Base-by-base conservation (phyloP, 1,140 invertebrate genomes). In the Drepana arcuata region DNA sequence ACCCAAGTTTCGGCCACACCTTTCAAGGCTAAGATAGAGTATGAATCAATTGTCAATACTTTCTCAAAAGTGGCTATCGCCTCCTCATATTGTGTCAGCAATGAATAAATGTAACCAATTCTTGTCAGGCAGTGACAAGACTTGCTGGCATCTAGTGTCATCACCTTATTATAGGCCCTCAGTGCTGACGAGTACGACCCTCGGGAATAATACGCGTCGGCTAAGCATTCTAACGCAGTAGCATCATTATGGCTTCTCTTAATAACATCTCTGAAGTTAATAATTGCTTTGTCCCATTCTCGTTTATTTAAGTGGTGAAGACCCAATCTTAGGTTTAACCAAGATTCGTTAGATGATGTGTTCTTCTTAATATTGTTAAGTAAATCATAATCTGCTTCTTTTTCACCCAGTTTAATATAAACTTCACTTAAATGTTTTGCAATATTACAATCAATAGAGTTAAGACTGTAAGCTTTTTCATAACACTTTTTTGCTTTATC, bases 131-230 rank as follows among this genome's bases (percentile, higher is more conserved):
- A 89, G 84, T 97, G 95, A 16, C 89, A 62, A 29, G 88, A 87
- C 62, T 82, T 84, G 7, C 82, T 83, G n/a, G 89, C 82, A 48
- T 88, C 84, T 14, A 95, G 62, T 59, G 90, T 85, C 16, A 89
- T 73, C 12, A 90, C 91, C 83, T 90, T 90, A 35, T 92, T 88
- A 75, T 94, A 98, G 10, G 93, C 93, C 69, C 93, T 93, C 36
- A 95, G 80, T 9, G 94, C 92, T 7, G 95, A 93, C 18, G 89
- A 91, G 58, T 90, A 92, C 11, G 95, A 93, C 2, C 95, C 95
- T 49, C 94, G 83, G 6, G 87, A 86, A 43, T 91, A 87, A 78
- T 97, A 97, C 1, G 93, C 93, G 84, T 97, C 95, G 18, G 90
- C 95, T 56, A 97, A 83, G 47, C 91, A 91, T 83, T 97, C 94